Evolutionary conservation across 1,140 invertebrate species (phyloP), one percentile per base, ranked within the genome.

Genomic region (Orussus abietinus): DNA sequence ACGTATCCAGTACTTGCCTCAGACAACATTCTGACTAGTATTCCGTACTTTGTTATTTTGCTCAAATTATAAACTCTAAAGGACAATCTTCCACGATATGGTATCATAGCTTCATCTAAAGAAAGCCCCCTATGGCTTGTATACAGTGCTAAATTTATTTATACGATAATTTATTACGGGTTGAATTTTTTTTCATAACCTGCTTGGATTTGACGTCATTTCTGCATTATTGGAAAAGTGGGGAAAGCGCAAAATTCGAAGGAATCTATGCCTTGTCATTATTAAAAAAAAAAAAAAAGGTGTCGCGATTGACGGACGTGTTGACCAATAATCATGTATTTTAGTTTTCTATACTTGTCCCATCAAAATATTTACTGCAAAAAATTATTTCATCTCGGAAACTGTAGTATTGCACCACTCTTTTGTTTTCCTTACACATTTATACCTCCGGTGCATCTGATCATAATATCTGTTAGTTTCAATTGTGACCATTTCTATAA

Each of bases 401-500:
- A 19, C 5, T 17, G 30, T 31, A 34, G 5, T 17, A 12, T 34
- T 5, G 17, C 0, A 5, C 32, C 13, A 34, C 13, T 34, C 20
- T 17, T 36, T 36, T 21, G 32, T 13, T 21, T 36, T 36, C 15
- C 14, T 36, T 36, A 13, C 10, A 36, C 7, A 7, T 20, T 36
- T 36, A 36, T 21, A 21, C 14, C n/a, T 21, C n/a, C 7, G 18
- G 18, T 36, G 18, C 17, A 21, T 36, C 9, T 21, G 20, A 36
- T 13, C 11, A 36, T 36, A 36, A 36, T 36, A 36, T 14, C 18
- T 36, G 10, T 36, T 36, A 21, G 18, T 36, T 36, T 22, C 32
- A 34, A 13, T 34, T 34, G 14, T 15, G 32, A 34, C 14, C 32
- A 34, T 13, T 15, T 34, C 13, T 15, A 34, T 13, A 12, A 34